These are phyloP conservation scores for Hypomesus transpacificus DNA, from an alignment of 2,113 vertebrate genomes.

Conservation along the genomic window DNA sequence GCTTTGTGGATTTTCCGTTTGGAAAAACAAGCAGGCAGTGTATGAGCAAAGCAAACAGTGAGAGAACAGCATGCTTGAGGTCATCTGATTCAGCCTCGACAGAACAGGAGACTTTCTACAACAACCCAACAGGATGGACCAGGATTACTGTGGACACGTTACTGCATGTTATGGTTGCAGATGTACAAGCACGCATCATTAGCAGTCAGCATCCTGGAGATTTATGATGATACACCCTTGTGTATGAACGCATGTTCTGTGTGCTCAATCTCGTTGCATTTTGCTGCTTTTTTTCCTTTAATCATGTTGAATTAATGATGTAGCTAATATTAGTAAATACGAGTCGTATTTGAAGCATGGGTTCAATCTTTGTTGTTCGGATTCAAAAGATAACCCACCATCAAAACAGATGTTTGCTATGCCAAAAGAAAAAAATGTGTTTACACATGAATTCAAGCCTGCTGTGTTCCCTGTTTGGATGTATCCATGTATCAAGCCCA, in stretches of 20 bases:
- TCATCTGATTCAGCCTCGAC: constrained; percentile 6
- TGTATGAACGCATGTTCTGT: no score
- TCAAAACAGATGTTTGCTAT: constrained; percentile 16
- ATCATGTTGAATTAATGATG: no score
- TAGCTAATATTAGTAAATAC: no score
- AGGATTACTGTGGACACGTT: not conserved
- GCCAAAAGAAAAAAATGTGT: not conserved
- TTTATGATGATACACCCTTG: no score
- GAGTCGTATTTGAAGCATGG: not conserved
- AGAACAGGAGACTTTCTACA: not conserved
- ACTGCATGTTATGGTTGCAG: no score
- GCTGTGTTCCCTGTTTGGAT: no score
- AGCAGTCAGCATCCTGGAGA: no score
- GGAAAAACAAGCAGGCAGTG: constrained; percentile 45
- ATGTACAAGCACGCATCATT: no score
- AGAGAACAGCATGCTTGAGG: constrained; percentile 10
- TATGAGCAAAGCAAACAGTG: constrained; percentile 32
- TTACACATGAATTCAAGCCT: no score
- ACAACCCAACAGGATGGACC: not conserved
- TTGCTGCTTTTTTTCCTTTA: no score
- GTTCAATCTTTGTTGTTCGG: not conserved
- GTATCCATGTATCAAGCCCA: no score
- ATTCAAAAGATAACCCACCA: not conserved
- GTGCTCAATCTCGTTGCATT: no score
- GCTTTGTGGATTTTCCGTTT: constrained; percentile 45